Evolutionary conservation across 2,113 vertebrate species (phyloP), one percentile per base, ranked within the genome.

Genomic region (Progne subis): DNA sequence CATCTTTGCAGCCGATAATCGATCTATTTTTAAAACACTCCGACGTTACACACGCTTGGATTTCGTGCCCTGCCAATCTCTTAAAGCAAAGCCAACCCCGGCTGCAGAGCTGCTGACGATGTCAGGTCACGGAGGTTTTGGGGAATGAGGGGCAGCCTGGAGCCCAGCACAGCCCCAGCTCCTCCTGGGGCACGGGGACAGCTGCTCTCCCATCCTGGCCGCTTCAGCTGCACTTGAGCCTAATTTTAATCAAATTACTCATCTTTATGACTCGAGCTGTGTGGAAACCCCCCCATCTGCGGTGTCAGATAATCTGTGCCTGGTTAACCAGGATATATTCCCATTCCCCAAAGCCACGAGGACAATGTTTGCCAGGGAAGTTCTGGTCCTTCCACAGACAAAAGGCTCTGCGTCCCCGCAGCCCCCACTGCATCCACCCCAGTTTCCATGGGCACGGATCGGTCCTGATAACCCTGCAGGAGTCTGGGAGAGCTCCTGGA

Each of bases 151-250:
- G 34, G 68, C 3, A 18, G 26, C 1, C 32, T 6, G 34, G 28
- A 46, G n/a, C 2, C 26, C 74, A 44, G 55, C 49, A 41, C 2
- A 3, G 1, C 1, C 16, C 15, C 37, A 37, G 37, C 37, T 9
- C 37, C 37, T 37, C 37, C 37, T 37, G 37, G 37, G 37, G 37
- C 37, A 37, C 37, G 37, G 37, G 37, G 37, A 37, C 59, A 50
- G n/a, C 7, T 24, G 15, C 41, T 49, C 46, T 23, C 25, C 20
- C 8, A 0, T 2, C 8, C 10, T 1, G 1, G 18, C 13, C 68
- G n/a, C 59, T 18, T 25, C 59, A 47, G 2, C 26, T 12, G 18
- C 24, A 6, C 34, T 26, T 3, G 1, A 8, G 7, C 32, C 18
- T 13, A 1, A 14, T 5, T 49, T 65, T 18, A 46, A 50, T 16